Evolutionary conservation across 2,888 invertebrate species (phyloP).

Genomic region (Baccha elongata): DNA sequence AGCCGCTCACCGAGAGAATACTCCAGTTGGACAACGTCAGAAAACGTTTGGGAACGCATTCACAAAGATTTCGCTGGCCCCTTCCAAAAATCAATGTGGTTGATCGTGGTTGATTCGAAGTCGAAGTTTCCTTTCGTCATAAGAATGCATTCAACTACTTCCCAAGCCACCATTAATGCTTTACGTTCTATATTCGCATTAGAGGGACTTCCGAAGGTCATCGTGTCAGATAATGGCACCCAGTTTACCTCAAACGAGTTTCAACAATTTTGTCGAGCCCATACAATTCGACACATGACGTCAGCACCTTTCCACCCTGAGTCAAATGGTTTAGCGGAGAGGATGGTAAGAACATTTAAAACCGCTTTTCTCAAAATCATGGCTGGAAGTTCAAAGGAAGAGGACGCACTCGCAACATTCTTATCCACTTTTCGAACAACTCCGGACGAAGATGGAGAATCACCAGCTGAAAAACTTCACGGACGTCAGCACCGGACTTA

Average conservation of each 20-base stretch:
- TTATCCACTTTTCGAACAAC: not conserved
- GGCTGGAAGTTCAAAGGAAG: no score
- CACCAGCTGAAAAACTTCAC: slow-evolving; percentile 75
- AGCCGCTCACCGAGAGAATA: slow-evolving; percentile 5
- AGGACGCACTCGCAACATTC: slow-evolving; percentile 3
- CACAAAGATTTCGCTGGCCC: no score
- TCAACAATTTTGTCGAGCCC: not conserved
- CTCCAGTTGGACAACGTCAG: slow-evolving; percentile 10
- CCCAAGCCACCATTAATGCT: no score
- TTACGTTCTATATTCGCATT: no score
- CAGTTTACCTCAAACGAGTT: no score
- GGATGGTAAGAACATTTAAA: no score
- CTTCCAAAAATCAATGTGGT: slow-evolving; percentile 10
- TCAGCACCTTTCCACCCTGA: slow-evolving; percentile 11
- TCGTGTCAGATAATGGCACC: no score
- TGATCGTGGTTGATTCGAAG: slow-evolving; percentile 6
- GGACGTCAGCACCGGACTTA: no score
- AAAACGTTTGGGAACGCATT: slow-evolving; percentile 22
- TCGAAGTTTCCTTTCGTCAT: not conserved
- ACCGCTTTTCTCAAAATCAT: no score
- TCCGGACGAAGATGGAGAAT: not conserved
- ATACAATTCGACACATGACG: not conserved
- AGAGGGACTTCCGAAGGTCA: no score
- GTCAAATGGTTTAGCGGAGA: not conserved
- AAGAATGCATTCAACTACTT: no score